phyloP scores from a whole-genome alignment of 2,113 vertebrate species.

The Fregetta grallaria region DNA sequence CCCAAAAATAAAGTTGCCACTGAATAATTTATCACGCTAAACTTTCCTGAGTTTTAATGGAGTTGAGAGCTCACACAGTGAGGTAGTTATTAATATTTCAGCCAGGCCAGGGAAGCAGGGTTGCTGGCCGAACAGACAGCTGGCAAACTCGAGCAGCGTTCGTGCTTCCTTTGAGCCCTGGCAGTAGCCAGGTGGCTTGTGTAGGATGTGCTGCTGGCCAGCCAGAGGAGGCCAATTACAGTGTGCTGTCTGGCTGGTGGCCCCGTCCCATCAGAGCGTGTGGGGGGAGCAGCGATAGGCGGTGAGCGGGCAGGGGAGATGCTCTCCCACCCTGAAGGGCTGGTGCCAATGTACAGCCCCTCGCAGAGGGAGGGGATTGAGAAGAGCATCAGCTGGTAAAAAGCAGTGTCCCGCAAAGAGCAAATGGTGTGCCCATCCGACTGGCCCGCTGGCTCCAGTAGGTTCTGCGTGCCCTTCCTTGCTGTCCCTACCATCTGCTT shows the following conservation, averaged over 20 bases:
- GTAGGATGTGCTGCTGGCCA: not conserved
- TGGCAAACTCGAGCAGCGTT: not conserved
- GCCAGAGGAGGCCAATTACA: not conserved
- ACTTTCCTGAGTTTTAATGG: constrained; percentile 50
- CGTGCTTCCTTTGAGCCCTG: not conserved
- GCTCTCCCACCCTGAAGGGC: not conserved
- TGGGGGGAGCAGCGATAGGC: not conserved
- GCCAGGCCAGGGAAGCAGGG: not conserved
- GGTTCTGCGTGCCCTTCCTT: not conserved
- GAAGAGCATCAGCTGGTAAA: not conserved
- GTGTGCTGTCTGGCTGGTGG: not conserved
- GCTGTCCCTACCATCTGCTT: not conserved
- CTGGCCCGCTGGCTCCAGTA: not conserved
- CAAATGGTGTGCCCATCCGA: not conserved
- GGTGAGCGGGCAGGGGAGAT: not conserved
- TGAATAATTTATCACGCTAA: constrained; percentile 49
- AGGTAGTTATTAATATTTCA: constrained; percentile 57
- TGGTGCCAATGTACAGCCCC: not conserved
- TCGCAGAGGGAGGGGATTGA: not conserved
- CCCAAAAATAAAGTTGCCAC: constrained; percentile 40
- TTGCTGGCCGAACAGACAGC: not conserved
- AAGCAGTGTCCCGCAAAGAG: not conserved
- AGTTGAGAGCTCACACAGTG: not conserved
- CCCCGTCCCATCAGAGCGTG: not conserved
- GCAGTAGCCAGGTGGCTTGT: not conserved